Evolutionary conservation across 2,113 vertebrate species (phyloP).

Genomic region (Halcyon malimbica): DNA sequence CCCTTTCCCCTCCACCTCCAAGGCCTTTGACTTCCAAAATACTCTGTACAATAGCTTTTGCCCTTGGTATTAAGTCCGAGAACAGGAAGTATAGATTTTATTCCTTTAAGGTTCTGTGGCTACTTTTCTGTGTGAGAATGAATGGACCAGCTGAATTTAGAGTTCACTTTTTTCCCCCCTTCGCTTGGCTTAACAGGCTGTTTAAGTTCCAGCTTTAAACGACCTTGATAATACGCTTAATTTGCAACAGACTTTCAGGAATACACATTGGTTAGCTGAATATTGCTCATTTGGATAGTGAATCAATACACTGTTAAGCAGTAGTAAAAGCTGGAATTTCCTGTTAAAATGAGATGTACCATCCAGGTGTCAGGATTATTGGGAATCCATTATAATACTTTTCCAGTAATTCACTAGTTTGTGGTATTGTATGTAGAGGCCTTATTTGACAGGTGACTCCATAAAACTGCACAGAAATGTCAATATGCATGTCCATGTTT

Average conservation of each 20-base stretch:
- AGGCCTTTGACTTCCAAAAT: slow-evolving; percentile 69
- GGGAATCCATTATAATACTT: slow-evolving; percentile 28
- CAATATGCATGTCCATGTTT: slow-evolving; percentile 67
- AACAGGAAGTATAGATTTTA: slow-evolving; percentile 56
- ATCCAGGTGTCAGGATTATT: slow-evolving; percentile 41
- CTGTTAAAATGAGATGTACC: slow-evolving; percentile 7
- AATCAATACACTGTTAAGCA: slow-evolving; percentile 23
- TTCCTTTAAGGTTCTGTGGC: slow-evolving; percentile 61
- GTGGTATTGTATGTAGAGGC: slow-evolving; percentile 65
- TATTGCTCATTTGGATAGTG: slow-evolving; percentile 17
- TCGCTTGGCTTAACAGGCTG: slow-evolving; percentile 55
- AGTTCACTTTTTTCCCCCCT: slow-evolving; percentile 6
- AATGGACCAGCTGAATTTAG: slow-evolving; percentile 60
- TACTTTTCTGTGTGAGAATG: slow-evolving; percentile 65
- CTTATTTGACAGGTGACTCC: slow-evolving; percentile 65
- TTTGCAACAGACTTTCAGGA: slow-evolving; percentile 49
- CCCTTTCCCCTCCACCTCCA: slow-evolving; percentile 53
- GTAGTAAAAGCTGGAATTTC: slow-evolving; percentile 43
- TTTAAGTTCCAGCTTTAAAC: slow-evolving; percentile 61
- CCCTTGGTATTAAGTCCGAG: slow-evolving; percentile 57
- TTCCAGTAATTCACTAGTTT: slow-evolving; percentile 55
- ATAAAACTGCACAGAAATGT: slow-evolving; percentile 63
- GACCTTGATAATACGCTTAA: slow-evolving; percentile 31
- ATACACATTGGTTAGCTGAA: slow-evolving; percentile 21
- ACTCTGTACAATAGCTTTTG: slow-evolving; percentile 54